Evolutionary conservation across 2,113 vertebrate species (phyloP).

Genomic region (Eurypyga helias): DNA sequence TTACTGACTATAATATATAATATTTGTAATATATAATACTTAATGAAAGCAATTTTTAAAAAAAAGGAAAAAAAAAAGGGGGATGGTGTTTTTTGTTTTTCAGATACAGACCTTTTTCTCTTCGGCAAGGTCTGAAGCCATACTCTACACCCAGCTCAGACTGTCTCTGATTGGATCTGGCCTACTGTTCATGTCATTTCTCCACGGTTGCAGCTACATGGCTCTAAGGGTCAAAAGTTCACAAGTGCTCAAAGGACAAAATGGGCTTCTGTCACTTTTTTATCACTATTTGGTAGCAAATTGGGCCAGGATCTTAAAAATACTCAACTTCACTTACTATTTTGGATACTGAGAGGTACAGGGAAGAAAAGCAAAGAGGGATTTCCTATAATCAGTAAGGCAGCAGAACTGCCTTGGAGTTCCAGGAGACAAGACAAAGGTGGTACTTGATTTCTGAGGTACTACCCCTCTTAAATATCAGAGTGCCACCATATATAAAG

Average conservation of each 20-base stretch:
- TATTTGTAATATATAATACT: no score
- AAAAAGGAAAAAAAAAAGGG: neutral
- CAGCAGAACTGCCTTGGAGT: neutral
- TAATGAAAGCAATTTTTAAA: neutral
- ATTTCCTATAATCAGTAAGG: neutral
- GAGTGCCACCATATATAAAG: neutral
- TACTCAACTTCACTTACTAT: neutral
- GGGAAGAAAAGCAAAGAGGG: neutral
- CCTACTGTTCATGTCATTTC: neutral
- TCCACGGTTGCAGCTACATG: neutral
- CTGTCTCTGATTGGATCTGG: neutral
- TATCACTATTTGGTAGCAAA: neutral
- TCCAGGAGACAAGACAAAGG: neutral
- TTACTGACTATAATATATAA: neutral
- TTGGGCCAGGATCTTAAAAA: neutral
- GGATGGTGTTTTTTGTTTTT: neutral
- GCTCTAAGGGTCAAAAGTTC: neutral
- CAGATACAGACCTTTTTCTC: neutral
- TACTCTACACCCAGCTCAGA: no score
- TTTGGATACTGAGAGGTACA: neutral
- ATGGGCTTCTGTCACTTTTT: neutral
- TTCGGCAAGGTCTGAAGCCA: neutral
- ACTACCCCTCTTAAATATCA: neutral
- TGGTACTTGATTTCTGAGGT: neutral
- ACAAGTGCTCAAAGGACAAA: neutral